A percentile compares a stretch with the other conserved stretches of the same genome.
Evolutionary conservation across 2,797 vertebrate species (phyloP).

Genomic region (Spinus pinus): DNA sequence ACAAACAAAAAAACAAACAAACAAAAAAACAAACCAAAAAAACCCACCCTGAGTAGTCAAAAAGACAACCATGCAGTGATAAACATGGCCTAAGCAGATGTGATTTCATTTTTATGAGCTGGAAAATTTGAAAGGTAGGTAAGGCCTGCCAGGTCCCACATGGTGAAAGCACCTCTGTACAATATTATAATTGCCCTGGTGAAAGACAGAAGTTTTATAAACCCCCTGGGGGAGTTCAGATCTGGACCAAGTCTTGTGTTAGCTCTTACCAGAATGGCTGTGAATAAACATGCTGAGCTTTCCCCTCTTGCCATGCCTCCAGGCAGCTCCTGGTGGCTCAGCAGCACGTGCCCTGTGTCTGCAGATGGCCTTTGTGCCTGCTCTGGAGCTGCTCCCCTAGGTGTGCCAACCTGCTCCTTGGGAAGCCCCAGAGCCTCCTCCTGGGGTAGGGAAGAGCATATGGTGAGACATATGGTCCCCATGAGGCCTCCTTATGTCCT

Average conservation of each 20-base stretch:
- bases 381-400: background rate
- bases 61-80: background rate
- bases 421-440: background rate
- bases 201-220: background rate
- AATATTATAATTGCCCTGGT: background rate
- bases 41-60: background rate
- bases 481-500: constrained; percentile 21
- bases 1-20: too few relatives aligned
- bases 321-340: background rate
- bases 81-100: background rate
- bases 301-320: background rate
- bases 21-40: too few relatives aligned
- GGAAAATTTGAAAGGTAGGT: background rate
- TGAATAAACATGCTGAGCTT: background rate
- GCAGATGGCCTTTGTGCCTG: background rate
- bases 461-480: constrained; percentile 8
- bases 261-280: background rate
- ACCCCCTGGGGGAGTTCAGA: background rate
- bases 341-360: background rate
- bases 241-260: background rate
- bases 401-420: background rate
- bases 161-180: background rate
- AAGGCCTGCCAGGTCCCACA: background rate
- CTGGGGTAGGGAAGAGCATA: background rate
- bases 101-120: background rate